Conservation (phyloP, 2,113 vertebrate genomes). For the Ictalurus punctatus region DNA sequence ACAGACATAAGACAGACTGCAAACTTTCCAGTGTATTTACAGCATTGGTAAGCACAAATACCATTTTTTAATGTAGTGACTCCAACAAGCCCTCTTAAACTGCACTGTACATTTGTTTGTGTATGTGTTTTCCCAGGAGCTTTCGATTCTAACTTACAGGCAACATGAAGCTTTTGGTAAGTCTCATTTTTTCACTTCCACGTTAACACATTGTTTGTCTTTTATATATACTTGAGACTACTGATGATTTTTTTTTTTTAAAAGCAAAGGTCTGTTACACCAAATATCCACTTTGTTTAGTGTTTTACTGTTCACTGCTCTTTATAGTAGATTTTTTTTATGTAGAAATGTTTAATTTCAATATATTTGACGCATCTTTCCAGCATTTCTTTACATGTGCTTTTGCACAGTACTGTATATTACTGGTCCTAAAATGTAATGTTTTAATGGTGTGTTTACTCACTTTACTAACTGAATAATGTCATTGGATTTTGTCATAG, state of each 20-base stretch:
- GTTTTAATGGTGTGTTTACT: not conserved
- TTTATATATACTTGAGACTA: not conserved
- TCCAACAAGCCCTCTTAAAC: not conserved
- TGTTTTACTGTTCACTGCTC: not conserved
- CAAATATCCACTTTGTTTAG: not conserved
- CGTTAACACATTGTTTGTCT: not conserved
- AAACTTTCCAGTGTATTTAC: not conserved
- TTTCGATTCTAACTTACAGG: not conserved
- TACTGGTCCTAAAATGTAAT: not conserved
- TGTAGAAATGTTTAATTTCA: not conserved
- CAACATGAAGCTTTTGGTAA: constrained; percentile 14
- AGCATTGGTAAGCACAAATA: not conserved
- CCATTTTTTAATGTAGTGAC: not conserved
- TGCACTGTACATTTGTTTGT: not conserved
- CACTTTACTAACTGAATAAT: not conserved
- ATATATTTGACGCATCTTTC: not conserved
- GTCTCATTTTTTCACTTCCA: not conserved
- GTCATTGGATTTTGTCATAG: not conserved
- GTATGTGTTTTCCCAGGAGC: not conserved
- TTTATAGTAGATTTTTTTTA: not conserved
- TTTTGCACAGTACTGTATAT: not conserved
- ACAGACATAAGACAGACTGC: not conserved
- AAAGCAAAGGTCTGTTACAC: not conserved
- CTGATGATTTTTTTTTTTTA: not conserved
- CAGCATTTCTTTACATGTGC: not conserved